Percentiles rank a stretch among this genome's conserved stretches.
These are phyloP conservation scores for Nemotelus nigrinus DNA, from an alignment of 2,888 invertebrate species.

Conservation along the genomic window DNA sequence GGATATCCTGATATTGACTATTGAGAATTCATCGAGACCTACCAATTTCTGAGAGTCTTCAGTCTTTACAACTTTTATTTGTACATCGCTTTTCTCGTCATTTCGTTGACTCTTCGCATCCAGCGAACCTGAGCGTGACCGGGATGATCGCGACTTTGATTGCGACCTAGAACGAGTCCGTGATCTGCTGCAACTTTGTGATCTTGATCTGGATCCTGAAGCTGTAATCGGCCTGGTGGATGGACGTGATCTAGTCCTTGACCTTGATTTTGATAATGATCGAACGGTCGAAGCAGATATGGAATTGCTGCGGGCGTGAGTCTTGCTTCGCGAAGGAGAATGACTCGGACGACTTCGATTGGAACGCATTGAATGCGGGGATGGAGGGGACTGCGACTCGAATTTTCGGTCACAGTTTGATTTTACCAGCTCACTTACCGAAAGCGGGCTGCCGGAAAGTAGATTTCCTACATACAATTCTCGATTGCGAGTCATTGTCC, in stretches of 20 bases:
- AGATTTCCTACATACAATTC: constrained; percentile 58
- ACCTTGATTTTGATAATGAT: constrained; percentile 46
- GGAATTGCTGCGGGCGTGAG: background rate
- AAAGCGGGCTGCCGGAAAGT: constrained; percentile 67
- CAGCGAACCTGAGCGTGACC: constrained; percentile 37
- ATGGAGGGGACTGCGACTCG: constrained; percentile 54
- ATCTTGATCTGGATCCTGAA: constrained; percentile 54
- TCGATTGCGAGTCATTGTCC: constrained; percentile 66
- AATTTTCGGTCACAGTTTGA: constrained; percentile 60
- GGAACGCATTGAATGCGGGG: constrained; percentile 32
- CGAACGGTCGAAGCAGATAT: constrained; percentile 46
- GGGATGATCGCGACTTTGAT: constrained; percentile 35
- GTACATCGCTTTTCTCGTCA: constrained; percentile 54
- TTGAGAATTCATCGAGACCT: background rate
- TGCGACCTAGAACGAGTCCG: constrained; percentile 50
- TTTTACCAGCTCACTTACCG: constrained; percentile 67
- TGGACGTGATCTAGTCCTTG: constrained; percentile 32
- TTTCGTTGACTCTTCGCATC: constrained; percentile 36
- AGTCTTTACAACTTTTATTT: constrained; percentile 26
- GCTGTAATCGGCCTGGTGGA: constrained; percentile 43
- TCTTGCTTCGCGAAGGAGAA: constrained; percentile 40
- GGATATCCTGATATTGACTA: too few species aligned
- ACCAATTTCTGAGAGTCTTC: background rate
- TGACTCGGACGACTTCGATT: constrained; percentile 41
- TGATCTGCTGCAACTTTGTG: constrained; percentile 57